These are phyloP conservation scores for Malachius bipustulatus DNA, from an alignment of 2,888 invertebrate genomes.

Conservation along the genomic window DNA sequence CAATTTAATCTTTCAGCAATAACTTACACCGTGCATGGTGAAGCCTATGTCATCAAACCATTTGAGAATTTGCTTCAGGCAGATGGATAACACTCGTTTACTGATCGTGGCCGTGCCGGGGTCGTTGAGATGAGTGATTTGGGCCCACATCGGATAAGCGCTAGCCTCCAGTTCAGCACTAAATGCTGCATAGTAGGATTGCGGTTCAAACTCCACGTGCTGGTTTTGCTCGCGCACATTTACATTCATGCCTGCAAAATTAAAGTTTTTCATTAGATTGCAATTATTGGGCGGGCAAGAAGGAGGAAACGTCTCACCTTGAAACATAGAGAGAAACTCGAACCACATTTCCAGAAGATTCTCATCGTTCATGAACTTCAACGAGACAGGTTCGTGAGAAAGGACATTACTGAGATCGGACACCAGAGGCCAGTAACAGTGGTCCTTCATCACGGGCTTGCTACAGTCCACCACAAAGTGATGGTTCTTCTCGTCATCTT, in stretches of 20 bases:
- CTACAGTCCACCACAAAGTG: slow-evolving; percentile 91
- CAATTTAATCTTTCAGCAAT: too few species aligned
- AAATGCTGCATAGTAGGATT: slow-evolving; percentile 95
- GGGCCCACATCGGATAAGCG: slow-evolving; percentile 96
- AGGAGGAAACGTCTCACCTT: slow-evolving; percentile 48
- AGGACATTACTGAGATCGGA: slow-evolving; percentile 94
- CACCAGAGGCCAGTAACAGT: slow-evolving; percentile 96
- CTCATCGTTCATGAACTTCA: slow-evolving; percentile 79
- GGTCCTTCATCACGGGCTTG: slow-evolving; percentile 87
- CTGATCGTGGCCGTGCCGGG: slow-evolving; percentile 62
- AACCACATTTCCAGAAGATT: slow-evolving; percentile 93
- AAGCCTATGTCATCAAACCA: slow-evolving; percentile 83
- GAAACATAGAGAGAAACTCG: slow-evolving; percentile 84
- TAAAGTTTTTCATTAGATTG: background rate
- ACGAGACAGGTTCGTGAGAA: slow-evolving; percentile 82
- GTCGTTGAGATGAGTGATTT: slow-evolving; percentile 76
- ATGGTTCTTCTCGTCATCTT: slow-evolving; percentile 64
- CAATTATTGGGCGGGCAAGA: background rate
- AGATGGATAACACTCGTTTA: slow-evolving; percentile 62
- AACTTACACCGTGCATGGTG: slow-evolving; percentile 51
- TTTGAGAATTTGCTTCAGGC: slow-evolving; percentile 65
- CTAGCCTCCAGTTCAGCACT: slow-evolving; percentile 95
- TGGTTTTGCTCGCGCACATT: slow-evolving; percentile 81
- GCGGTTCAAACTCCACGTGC: slow-evolving; percentile 94
- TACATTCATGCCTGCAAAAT: slow-evolving; percentile 81